A percentile compares a stretch with the other conserved stretches of the same genome.
Conservation (phyloP, 2,113 vertebrate genomes). For the Cephalophus harveyi region DNA sequence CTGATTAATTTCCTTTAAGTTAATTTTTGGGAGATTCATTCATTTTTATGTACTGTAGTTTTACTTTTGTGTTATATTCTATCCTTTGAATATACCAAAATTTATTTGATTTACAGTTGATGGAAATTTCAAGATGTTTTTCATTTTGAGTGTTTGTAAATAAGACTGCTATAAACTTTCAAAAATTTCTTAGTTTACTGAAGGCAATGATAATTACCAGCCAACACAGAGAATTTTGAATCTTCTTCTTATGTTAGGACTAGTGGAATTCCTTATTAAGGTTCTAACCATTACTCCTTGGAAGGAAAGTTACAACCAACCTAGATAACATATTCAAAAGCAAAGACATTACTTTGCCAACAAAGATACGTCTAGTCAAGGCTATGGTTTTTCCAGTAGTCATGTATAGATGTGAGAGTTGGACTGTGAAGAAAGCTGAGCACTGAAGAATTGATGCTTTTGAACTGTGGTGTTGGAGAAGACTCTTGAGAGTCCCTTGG, state of each 20-base stretch:
- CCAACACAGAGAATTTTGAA: background rate
- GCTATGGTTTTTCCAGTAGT: too few relatives aligned
- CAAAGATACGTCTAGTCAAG: fast-evolving
- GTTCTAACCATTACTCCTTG: background rate
- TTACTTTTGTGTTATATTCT: background rate
- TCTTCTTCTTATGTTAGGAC: background rate
- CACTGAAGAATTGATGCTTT: too few relatives aligned
- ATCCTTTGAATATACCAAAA: background rate
- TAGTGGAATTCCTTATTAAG: background rate
- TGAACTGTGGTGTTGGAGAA: too few relatives aligned
- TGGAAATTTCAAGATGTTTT: background rate
- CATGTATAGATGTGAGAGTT: too few relatives aligned
- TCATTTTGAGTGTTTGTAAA: background rate
- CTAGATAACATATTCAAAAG: too few relatives aligned
- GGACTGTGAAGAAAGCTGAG: too few relatives aligned
- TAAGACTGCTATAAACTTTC: background rate
- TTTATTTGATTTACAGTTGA: background rate
- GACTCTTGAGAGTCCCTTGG: too few relatives aligned
- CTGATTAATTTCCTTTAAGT: background rate
- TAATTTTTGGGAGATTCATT: background rate
- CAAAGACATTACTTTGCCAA: too few relatives aligned
- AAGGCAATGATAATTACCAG: background rate
- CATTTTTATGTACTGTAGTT: background rate
- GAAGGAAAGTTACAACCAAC: too few relatives aligned
- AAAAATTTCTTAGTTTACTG: background rate